Conservation (phyloP, 2,888 invertebrate species). For the Mythimna loreyi region DNA sequence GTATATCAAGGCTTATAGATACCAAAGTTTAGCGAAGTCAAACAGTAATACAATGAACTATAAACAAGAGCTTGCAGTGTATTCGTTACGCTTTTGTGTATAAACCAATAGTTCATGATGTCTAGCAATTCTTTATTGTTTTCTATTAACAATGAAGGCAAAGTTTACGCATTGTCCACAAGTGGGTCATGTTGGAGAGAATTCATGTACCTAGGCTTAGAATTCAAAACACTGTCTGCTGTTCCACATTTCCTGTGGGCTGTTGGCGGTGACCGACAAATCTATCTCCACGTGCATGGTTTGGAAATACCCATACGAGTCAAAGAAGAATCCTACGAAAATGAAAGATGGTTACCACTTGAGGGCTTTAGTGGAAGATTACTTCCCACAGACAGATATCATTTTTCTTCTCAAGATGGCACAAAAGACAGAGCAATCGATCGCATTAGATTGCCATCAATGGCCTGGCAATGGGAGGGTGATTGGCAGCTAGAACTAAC, state of each 20-base stretch:
- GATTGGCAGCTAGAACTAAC: slow-evolving; percentile 97
- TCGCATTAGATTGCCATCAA: slow-evolving; percentile 96
- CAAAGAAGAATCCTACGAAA: slow-evolving; percentile 97
- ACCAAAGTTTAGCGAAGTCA: not conserved
- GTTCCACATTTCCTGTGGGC: slow-evolving; percentile 97
- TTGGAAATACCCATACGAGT: slow-evolving; percentile 97
- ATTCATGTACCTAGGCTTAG: slow-evolving; percentile 95
- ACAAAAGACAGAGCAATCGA: slow-evolving; percentile 94
- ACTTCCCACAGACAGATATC: slow-evolving; percentile 96
- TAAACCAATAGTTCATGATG: slow-evolving; percentile 69
- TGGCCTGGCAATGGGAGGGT: slow-evolving; percentile 99
- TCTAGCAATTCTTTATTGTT: slow-evolving; percentile 94
- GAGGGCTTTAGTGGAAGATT: slow-evolving; percentile 96
- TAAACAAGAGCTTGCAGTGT: slow-evolving; percentile 23
- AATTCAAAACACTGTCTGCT: slow-evolving; percentile 97
- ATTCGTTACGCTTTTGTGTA: slow-evolving; percentile 24
- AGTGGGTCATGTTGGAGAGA: slow-evolving; percentile 96
- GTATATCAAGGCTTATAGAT: not conserved
- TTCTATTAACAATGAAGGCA: slow-evolving; percentile 96
- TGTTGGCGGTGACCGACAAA: slow-evolving; percentile 97
- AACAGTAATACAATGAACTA: slow-evolving; percentile 16
- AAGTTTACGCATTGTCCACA: slow-evolving; percentile 96
- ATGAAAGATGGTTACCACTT: slow-evolving; percentile 98
- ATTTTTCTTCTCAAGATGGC: slow-evolving; percentile 96
- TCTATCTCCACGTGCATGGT: slow-evolving; percentile 97